A percentile compares a stretch with the other conserved stretches of the same genome.
Evolutionary conservation across 2,797 vertebrate species (phyloP).

Genomic region (Stomatorhinus walkeri): DNA sequence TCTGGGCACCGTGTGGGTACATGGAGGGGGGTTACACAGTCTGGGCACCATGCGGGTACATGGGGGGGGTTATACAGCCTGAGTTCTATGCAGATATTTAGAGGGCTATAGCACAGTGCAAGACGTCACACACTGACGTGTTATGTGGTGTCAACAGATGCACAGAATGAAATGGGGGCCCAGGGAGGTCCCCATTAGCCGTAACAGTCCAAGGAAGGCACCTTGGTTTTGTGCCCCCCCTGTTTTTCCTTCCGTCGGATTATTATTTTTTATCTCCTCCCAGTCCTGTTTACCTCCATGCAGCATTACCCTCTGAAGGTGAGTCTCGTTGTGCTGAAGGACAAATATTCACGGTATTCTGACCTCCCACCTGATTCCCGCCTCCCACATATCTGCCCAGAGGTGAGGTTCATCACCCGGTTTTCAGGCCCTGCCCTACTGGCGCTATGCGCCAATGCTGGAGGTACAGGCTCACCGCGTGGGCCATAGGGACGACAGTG

Average conservation of each 20-base stretch:
- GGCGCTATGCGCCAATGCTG: background rate
- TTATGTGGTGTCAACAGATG: background rate
- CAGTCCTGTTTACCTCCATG: constrained; percentile 49
- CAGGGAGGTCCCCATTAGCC: background rate
- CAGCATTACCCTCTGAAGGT: constrained; percentile 72
- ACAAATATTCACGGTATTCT: constrained; percentile 42
- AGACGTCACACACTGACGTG: background rate
- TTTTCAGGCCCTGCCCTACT: background rate
- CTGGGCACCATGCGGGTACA: no score
- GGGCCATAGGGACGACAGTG: background rate
- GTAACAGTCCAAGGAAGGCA: background rate
- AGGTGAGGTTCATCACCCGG: constrained; percentile 39
- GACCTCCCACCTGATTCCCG: background rate
- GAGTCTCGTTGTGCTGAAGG: constrained; percentile 65
- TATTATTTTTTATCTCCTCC: constrained; percentile 47
- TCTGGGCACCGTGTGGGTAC: no score
- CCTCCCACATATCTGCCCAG: constrained; percentile 45
- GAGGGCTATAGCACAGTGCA: background rate
- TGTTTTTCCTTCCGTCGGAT: background rate
- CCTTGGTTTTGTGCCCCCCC: background rate
- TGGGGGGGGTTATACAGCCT: background rate
- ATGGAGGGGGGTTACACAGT: no score
- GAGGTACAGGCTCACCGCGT: background rate
- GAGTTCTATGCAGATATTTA: background rate
- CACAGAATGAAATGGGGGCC: background rate